phyloP scores from a whole-genome alignment of 92 coral and sea anemone species.

The Muricea muricata region DNA sequence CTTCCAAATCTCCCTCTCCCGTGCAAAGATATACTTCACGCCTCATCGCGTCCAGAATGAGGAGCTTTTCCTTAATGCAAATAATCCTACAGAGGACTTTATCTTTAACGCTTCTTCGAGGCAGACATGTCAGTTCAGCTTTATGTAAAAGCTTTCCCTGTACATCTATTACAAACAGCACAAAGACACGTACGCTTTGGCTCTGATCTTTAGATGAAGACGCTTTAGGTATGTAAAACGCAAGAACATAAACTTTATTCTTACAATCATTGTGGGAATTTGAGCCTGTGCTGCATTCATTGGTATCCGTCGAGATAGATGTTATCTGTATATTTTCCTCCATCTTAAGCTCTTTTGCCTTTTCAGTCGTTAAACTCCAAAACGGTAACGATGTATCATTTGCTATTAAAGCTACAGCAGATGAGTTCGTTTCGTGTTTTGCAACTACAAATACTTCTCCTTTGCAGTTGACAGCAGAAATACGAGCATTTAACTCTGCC shows the following conservation, averaged over 20 bases:
- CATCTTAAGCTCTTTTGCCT: background rate
- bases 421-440: background rate
- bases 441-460: background rate
- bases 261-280: background rate
- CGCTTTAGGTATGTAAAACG: background rate
- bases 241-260: background rate
- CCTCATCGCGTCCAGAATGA: background rate
- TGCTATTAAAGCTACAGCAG: background rate
- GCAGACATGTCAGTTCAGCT: background rate
- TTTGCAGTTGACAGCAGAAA: background rate
- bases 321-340: background rate
- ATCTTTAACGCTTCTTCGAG: background rate
- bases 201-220: too few species aligned
- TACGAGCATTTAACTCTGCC: background rate
- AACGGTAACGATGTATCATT: background rate
- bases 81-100: background rate
- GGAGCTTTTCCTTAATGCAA: background rate
- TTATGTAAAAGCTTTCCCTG: background rate
- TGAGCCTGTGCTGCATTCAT: too few species aligned
- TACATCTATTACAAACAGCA: background rate
- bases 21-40: background rate
- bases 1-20: background rate
- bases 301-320: background rate
- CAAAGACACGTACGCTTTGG: background rate
- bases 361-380: background rate